Base-by-base conservation (phyloP, 1,140 invertebrate species). In the Drosophila watanabei region DNA sequence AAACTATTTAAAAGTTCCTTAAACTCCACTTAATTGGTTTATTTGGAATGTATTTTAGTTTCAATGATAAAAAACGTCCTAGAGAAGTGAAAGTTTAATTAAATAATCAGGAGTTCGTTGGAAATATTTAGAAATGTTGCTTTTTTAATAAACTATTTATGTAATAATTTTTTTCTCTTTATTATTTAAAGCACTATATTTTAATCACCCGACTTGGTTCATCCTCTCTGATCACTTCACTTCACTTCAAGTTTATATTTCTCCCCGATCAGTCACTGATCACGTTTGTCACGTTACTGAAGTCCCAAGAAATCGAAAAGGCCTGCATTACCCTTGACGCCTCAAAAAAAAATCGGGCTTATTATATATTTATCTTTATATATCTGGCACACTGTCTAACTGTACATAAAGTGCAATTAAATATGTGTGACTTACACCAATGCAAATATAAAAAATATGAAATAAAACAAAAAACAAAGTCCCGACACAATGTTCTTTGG, bases 321-420 rank as follows among this genome's bases (percentile, higher is more conserved):
- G 54, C 59, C 37, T 57, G 20, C 57, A 41, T 14, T 72, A 59
- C 70, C 52, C 68, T 59, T 51, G 35, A 35, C 37, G 20, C 52
- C 35, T 13, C 14, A 24, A 18, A 73, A 24, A 18, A 73, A 51
- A 51, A 24, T 5, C 28, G 13, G 14, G 52, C 24, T 33, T 37
- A 24, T 43, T 43, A 59, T 14, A 59, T 73, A 72, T 37, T 30
- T 60, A 24, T 51, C 4, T 41, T n/a, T 33, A 72, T 52, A 62
- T 49, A 58, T 49, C 14, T 43, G 14, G 6, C 43, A 45, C 18
- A 33, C 24, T 59, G 78, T 75, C 63, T 13, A 35, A 76, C 66
- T 78, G 78, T 72, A 71, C 58, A 79, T 64, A 75, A 80, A 71
- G 56, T 88, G 85, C 71, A 88, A 83, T 81, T 65, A 80, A 80